A percentile compares a stretch with the other conserved stretches of the same genome.
Evolutionary conservation across 1,140 invertebrate species (phyloP).

Genomic region (Adoxophyes honmai): DNA sequence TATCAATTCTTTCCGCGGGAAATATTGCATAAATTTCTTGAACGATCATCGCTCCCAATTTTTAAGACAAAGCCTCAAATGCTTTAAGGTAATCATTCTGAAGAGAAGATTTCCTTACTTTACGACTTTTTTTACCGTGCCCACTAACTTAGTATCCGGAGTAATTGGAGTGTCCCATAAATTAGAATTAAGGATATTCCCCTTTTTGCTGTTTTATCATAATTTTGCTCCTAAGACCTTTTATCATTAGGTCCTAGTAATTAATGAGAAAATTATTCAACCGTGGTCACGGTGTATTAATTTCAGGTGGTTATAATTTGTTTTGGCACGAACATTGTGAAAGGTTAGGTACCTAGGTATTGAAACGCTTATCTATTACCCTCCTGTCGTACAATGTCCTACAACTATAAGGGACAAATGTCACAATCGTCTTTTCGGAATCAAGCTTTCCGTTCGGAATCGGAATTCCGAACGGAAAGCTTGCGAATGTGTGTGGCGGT

Average conservation of each 20-base stretch:
- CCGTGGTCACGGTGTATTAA: too few relatives aligned
- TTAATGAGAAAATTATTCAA: too few relatives aligned
- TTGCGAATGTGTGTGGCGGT: too few relatives aligned
- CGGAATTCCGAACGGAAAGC: too few relatives aligned
- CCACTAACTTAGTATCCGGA: not conserved
- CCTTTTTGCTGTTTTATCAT: constrained; percentile 1
- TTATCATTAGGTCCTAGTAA: not conserved
- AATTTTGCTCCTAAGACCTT: not conserved
- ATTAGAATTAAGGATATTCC: not conserved
- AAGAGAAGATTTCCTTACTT: not conserved
- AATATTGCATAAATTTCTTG: not conserved
- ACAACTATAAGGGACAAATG: too few relatives aligned
- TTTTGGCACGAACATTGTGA: too few relatives aligned
- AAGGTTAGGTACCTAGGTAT: too few relatives aligned
- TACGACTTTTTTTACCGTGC: not conserved
- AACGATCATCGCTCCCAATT: not conserved
- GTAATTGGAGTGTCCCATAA: not conserved
- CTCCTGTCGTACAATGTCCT: too few relatives aligned
- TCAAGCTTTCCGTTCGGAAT: too few relatives aligned
- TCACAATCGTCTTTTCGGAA: too few relatives aligned
- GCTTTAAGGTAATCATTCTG: not conserved
- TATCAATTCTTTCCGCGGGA: constrained; percentile 5
- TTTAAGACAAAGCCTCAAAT: not conserved
- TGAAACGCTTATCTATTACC: too few relatives aligned
- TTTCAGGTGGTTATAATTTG: too few relatives aligned